A percentile compares a stretch with the other conserved stretches of the same genome.
Evolutionary conservation across 2,797 vertebrate species (phyloP).

Genomic region (Silurus lanzhouensis): DNA sequence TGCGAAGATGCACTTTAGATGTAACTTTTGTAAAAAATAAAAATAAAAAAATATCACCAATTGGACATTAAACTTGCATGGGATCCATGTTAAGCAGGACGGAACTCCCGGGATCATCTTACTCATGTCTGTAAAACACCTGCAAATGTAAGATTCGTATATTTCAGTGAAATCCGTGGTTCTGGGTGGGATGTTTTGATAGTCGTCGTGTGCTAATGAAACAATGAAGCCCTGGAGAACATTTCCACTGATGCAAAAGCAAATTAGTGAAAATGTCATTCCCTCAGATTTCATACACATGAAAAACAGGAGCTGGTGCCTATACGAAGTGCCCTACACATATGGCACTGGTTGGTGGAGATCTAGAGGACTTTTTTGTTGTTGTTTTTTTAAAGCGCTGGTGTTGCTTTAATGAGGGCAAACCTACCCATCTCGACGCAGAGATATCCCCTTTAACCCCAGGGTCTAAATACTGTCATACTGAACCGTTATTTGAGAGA

Average conservation of each 20-base stretch:
- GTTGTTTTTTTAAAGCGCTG: neutral
- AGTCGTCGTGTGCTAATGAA: neutral
- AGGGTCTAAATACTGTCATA: neutral
- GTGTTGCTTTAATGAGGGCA: neutral
- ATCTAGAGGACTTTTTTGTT: neutral
- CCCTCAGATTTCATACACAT: neutral
- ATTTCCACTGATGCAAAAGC: neutral
- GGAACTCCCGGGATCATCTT: neutral
- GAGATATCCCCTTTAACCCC: neutral
- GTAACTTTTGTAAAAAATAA: neutral
- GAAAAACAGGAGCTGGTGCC: neutral
- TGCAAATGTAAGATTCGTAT: neutral
- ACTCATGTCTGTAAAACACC: neutral
- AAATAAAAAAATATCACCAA: neutral
- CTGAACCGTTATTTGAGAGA: neutral
- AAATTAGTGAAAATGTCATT: neutral
- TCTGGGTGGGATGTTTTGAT: neutral
- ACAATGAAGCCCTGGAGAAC: neutral
- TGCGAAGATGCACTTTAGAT: neutral
- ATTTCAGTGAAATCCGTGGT: slow-evolving; percentile 3
- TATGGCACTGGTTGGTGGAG: neutral
- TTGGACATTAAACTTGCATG: neutral
- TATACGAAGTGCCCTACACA: neutral
- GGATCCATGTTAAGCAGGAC: neutral
- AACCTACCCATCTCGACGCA: neutral